phyloP scores from a whole-genome alignment of 2,797 vertebrate species.

The Amphiprion clarkii region DNA sequence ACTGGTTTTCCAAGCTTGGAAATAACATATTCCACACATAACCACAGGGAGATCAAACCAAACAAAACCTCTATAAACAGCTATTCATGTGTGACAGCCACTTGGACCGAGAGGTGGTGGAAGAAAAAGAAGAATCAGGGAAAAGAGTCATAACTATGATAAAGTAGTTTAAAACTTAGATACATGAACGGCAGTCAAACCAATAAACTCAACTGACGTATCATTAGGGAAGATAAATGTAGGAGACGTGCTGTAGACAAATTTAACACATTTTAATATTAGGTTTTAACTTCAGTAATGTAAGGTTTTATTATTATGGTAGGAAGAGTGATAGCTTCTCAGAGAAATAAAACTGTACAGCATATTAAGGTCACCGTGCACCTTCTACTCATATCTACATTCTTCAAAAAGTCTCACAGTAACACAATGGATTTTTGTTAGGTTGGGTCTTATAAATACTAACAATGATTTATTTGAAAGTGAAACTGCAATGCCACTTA shows the following conservation, averaged over 20 bases:
- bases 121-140: not conserved
- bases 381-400: not conserved
- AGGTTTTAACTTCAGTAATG: no score
- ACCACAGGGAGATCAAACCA: conserved; percentile 29
- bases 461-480: not conserved
- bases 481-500: not conserved
- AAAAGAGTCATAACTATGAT: not conserved
- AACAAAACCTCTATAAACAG: conserved; percentile 27
- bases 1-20: conserved; percentile 66
- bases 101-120: not conserved
- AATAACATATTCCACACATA: conserved; percentile 31
- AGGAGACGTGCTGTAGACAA: not conserved
- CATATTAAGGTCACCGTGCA: not conserved
- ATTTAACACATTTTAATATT: no score
- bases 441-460: not conserved
- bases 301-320: no score
- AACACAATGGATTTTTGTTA: not conserved
- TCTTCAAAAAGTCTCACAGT: not conserved
- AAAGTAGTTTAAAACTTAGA: not conserved
- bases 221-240: not conserved
- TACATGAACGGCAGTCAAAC: not conserved
- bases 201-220: no score
- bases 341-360: not conserved
- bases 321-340: no score
- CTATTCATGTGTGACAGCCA: conserved; percentile 10